phyloP scores from a whole-genome alignment of 2,888 invertebrate species.

The Tetrapedia diversipes region DNA sequence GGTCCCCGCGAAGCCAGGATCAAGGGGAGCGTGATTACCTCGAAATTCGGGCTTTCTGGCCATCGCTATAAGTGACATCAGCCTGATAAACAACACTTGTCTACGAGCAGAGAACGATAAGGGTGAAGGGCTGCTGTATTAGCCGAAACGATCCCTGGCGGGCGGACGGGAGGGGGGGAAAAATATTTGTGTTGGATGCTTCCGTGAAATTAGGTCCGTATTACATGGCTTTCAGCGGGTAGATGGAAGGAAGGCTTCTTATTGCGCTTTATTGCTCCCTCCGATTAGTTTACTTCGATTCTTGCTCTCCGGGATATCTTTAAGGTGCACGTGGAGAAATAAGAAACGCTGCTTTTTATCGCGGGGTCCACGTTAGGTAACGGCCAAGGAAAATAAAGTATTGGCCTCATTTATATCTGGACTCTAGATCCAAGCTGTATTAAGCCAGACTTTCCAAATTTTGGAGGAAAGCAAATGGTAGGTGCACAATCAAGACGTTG shows the following conservation, averaged over 20 bases:
- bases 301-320: background rate
- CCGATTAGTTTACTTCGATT: slow-evolving; percentile 23
- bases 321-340: background rate
- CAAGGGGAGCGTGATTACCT: slow-evolving; percentile 56
- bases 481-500: too few species aligned
- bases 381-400: too few species aligned
- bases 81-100: slow-evolving; percentile 69
- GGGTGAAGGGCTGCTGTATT: slow-evolving; percentile 58
- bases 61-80: slow-evolving; percentile 64
- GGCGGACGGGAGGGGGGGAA: too few species aligned
- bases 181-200: slow-evolving; percentile 56
- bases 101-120: slow-evolving; percentile 62
- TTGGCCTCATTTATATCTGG: too few species aligned
- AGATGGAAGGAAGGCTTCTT: background rate
- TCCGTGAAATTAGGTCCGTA: slow-evolving; percentile 52
- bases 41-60: slow-evolving; percentile 59
- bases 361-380: too few species aligned
- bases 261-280: slow-evolving; percentile 18
- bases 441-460: too few species aligned
- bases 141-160: slow-evolving; percentile 30
- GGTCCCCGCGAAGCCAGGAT: slow-evolving; percentile 39
- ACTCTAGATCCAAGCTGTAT: too few species aligned
- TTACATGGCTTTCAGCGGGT: slow-evolving; percentile 36
- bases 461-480: too few species aligned
- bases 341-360: background rate